Percentiles rank a stretch among this genome's conserved stretches.
These are phyloP conservation scores for Diglossa cyanea DNA, from an alignment of 2,797 vertebrate genomes.

Conservation along the genomic window DNA sequence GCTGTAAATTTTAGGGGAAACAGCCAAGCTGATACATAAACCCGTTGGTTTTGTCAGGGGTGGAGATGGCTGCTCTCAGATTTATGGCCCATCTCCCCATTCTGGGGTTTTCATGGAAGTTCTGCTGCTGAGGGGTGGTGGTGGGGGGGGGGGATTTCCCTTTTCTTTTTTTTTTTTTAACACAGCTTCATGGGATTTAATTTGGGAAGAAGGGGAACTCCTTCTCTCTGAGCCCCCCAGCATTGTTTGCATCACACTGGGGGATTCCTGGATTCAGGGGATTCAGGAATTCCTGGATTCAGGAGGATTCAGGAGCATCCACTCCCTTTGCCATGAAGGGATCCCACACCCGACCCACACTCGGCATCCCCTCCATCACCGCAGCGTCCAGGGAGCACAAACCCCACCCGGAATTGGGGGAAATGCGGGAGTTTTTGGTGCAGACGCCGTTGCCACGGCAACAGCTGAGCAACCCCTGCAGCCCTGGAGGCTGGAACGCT, in stretches of 20 bases:
- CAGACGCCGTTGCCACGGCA: conserved; percentile 15
- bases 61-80: neutral
- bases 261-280: neutral
- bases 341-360: accelerated
- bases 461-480: neutral
- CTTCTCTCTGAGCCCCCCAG: neutral
- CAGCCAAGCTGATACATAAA: conserved; percentile 38
- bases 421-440: neutral
- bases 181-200: neutral
- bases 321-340: accelerated
- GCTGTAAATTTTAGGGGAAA: conserved; percentile 49
- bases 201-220: neutral
- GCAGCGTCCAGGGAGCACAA: neutral
- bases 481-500: neutral
- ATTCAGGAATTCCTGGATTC: neutral
- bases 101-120: neutral
- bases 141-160: too few species aligned
- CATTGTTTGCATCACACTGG: accelerated
- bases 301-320: neutral
- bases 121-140: neutral
- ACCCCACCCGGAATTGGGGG: neutral
- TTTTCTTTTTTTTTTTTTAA: neutral
- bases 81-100: neutral
- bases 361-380: neutral
- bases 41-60: neutral